Base-by-base conservation (phyloP, 2,113 vertebrate genomes). In the Vimba vimba region DNA sequence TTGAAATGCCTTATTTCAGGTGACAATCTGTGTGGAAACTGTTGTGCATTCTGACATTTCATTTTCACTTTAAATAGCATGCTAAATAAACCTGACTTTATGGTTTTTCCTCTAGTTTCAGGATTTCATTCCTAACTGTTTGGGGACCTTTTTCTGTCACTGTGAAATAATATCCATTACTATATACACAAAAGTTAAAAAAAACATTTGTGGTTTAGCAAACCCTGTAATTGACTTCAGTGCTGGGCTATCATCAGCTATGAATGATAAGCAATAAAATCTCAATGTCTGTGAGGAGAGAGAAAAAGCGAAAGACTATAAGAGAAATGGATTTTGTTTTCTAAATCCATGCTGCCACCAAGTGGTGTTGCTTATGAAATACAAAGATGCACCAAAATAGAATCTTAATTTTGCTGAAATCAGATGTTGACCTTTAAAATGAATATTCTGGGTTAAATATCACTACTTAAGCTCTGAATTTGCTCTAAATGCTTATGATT, bases 261-360 rank as follows among this genome's bases (percentile, higher is more conserved):
- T 85, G 45, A 79, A 43, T 77, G 81, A n/a, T 50, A 23, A 45
- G 47, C 59, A 77, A 85, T 43, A 52, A 12, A 59, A 60, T 15
- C 21, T 7, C 79, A 33, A 60, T 2, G 55, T 23, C 13, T 36
- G 27, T 11, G 25, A 11, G 23, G 10, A 23, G 11, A 33, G 23
- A 4, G 12, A 27, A 39, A 3, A 11, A 52, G 33, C 10, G 0
- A 8, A 55, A 17, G 36, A 1, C 8, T 9, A 43, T 2, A 15
- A 25, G 17, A 43, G 25, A 47, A 21, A 21, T 6, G 30, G 23
- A 55, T 5, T 64, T 66, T 15, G 47, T 85, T 57, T 84, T 39
- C 2, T 84, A 30, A 73, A 84, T 55, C 69, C 30, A 84, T 88
- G 88, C 90, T 91, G 86, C 88, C 90, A 87, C 81, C 90, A 74